These are phyloP conservation scores for Agonopterix heracliana DNA, from an alignment of 2,888 invertebrate genomes.

Conservation along the genomic window DNA sequence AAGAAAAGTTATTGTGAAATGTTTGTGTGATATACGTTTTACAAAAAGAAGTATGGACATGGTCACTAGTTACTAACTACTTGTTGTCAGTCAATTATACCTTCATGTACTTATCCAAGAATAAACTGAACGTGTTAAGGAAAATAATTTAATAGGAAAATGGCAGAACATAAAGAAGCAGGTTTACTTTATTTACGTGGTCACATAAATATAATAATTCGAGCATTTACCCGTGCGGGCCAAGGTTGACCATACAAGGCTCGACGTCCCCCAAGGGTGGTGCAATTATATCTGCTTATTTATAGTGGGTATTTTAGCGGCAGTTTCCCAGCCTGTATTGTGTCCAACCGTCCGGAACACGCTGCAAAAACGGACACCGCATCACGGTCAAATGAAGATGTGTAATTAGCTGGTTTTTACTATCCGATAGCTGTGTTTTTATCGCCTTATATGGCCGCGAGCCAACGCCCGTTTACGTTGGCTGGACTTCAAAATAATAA, in stretches of 20 bases:
- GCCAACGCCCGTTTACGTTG: slow-evolving; percentile 58
- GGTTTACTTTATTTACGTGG: neutral
- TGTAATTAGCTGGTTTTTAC: slow-evolving; percentile 67
- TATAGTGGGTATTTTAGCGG: slow-evolving; percentile 34
- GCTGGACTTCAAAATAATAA: slow-evolving; percentile 49
- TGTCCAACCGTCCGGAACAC: slow-evolving; percentile 45
- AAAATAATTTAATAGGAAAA: too few relatives aligned
- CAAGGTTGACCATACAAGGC: neutral
- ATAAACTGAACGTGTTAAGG: too few relatives aligned
- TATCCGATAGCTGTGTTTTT: slow-evolving; percentile 47
- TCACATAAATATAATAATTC: slow-evolving; percentile 1
- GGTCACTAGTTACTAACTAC: too few relatives aligned
- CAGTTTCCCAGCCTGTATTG: slow-evolving; percentile 47
- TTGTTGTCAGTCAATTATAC: too few relatives aligned
- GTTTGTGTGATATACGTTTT: too few relatives aligned
- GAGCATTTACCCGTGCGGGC: neutral
- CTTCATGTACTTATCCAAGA: too few relatives aligned
- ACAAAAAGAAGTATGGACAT: too few relatives aligned
- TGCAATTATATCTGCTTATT: slow-evolving; percentile 25
- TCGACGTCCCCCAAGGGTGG: slow-evolving; percentile 18
- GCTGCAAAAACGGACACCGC: slow-evolving; percentile 48
- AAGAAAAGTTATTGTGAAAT: too few relatives aligned
- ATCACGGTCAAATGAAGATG: slow-evolving; percentile 73
- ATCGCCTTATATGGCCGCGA: slow-evolving; percentile 46
- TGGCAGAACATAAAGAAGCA: neutral